phyloP scores from a whole-genome alignment of 30 jellyfish, hydroid and myxozoan genomes.

The Aurelia coerulea region DNA sequence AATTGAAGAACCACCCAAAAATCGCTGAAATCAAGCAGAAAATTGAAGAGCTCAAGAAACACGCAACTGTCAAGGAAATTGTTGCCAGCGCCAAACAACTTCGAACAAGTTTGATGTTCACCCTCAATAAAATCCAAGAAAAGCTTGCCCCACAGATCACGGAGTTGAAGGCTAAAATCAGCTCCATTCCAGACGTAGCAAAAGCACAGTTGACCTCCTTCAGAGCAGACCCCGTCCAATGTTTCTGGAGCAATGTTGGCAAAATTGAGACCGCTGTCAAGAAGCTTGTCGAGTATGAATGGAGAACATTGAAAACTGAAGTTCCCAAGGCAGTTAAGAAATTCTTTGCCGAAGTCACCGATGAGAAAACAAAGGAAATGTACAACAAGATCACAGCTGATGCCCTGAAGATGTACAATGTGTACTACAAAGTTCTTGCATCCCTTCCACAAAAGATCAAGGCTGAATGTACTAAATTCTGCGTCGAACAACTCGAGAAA shows the following conservation, averaged over 20 bases:
- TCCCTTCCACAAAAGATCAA: conserved; percentile 48
- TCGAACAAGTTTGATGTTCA: conserved; percentile 55
- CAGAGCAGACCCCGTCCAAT: conserved; percentile 85
- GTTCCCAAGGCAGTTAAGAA: conserved; percentile 18
- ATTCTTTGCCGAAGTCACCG: conserved; percentile 57
- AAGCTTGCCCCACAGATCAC: conserved; percentile 34
- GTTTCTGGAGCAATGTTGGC: conserved; percentile 82
- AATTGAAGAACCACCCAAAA: conserved; percentile 76
- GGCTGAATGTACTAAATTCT: conserved; percentile 15
- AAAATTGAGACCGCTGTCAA: background rate
- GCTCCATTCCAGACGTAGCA: conserved; percentile 20
- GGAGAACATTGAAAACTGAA: conserved; percentile 12
- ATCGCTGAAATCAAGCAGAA: conserved; percentile 50
- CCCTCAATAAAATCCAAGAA: conserved; percentile 47
- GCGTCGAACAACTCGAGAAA: conserved; percentile 16
- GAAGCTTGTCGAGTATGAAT: conserved; percentile 1
- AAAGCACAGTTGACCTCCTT: conserved; percentile 27
- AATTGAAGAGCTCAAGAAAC: conserved; percentile 47
- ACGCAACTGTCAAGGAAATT: conserved; percentile 47
- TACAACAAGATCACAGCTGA: conserved; percentile 10
- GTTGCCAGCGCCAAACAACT: conserved; percentile 18
- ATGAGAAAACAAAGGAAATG: conserved; percentile 51
- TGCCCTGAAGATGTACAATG: conserved; percentile 15
- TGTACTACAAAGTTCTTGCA: background rate
- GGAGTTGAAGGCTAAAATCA: background rate